Conservation (phyloP, 2,888 invertebrate species). For the Aproaerema taeniolella region DNA sequence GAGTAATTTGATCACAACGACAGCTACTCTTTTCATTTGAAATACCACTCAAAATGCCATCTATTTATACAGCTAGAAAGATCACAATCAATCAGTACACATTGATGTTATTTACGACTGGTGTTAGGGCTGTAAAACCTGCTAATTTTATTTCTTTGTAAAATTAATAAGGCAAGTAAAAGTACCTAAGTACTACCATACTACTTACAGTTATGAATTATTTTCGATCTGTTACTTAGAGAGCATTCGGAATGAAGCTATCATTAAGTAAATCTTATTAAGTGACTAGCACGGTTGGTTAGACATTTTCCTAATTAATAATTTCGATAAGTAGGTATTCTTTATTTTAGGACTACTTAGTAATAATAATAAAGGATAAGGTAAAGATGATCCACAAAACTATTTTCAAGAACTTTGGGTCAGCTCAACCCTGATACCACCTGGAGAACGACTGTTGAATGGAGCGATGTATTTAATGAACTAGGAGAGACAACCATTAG, state of each 20-base stretch:
- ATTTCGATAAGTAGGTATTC: too few relatives aligned
- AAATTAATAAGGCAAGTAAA: too few relatives aligned
- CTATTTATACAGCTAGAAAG: constrained; percentile 38
- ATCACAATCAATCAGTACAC: constrained; percentile 31
- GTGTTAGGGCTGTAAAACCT: constrained; percentile 24
- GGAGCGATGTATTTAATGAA: background rate
- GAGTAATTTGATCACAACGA: constrained; percentile 37
- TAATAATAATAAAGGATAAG: background rate
- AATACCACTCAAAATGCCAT: constrained; percentile 34
- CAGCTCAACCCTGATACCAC: background rate
- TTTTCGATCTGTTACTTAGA: too few relatives aligned
- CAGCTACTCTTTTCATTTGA: constrained; percentile 23
- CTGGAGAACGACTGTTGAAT: background rate
- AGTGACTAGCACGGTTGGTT: too few relatives aligned
- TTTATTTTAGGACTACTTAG: background rate
- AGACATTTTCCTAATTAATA: too few relatives aligned
- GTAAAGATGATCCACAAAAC: background rate
- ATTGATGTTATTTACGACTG: constrained; percentile 13
- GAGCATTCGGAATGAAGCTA: too few relatives aligned
- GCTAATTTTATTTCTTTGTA: too few relatives aligned
- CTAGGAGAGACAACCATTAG: constrained; percentile 21
- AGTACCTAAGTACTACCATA: too few relatives aligned
- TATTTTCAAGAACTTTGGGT: background rate
- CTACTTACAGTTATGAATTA: too few relatives aligned
- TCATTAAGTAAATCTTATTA: too few relatives aligned